These are phyloP conservation scores for Synaphobranchus kaupii DNA, from an alignment of 2,797 vertebrate species.

Conservation along the genomic window DNA sequence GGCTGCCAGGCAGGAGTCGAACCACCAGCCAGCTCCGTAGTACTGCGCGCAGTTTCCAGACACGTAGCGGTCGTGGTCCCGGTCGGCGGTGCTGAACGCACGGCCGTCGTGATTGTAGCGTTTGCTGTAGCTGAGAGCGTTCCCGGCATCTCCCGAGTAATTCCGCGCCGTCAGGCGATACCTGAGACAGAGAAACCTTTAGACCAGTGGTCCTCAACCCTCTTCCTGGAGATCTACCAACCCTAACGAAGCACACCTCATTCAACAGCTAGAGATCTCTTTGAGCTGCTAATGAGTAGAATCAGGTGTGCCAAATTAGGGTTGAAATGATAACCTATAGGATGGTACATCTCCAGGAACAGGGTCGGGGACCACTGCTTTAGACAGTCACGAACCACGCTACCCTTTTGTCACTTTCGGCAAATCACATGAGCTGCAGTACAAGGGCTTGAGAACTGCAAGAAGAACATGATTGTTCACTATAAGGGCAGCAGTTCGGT, in stretches of 20 bases:
- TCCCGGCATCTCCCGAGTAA: slow-evolving; percentile 77
- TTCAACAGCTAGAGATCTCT: too few relatives aligned
- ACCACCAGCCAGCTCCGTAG: slow-evolving; percentile 83
- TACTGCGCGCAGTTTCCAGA: slow-evolving; percentile 78
- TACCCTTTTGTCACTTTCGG: neutral
- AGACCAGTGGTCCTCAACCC: neutral
- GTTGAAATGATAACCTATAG: too few relatives aligned
- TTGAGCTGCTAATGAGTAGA: too few relatives aligned
- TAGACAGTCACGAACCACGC: neutral
- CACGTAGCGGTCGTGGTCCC: slow-evolving; percentile 76
- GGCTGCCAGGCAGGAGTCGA: slow-evolving; percentile 80
- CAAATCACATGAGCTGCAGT: neutral
- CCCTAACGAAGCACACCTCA: too few relatives aligned
- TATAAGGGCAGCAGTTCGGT: neutral
- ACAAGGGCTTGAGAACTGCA: neutral
- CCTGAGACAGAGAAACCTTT: slow-evolving; percentile 49
- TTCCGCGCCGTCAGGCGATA: slow-evolving; percentile 76
- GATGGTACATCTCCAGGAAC: slow-evolving; percentile 43
- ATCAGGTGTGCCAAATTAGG: too few relatives aligned
- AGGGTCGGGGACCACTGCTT: neutral
- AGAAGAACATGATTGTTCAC: neutral
- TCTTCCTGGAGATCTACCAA: neutral
- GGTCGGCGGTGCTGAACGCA: slow-evolving; percentile 76
- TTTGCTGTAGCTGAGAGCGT: slow-evolving; percentile 79
- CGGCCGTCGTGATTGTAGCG: slow-evolving; percentile 82